phyloP scores from a whole-genome alignment of 2,888 invertebrate genomes.

The Ecliptopera silaceata region DNA sequence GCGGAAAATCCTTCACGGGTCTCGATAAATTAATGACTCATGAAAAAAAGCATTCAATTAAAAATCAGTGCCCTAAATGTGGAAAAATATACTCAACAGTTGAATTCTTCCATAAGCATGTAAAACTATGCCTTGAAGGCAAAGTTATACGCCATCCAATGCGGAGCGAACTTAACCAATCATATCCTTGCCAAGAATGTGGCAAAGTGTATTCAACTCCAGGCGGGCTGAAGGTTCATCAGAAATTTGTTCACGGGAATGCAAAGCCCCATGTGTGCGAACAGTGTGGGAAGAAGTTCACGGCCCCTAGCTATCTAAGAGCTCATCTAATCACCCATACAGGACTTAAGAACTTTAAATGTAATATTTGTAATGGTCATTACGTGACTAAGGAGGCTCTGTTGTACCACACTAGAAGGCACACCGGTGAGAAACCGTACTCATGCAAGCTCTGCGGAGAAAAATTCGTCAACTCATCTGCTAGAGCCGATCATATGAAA shows the following conservation, averaged over 20 bases:
- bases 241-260: slow-evolving; percentile 39
- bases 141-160: slow-evolving; percentile 66
- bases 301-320: slow-evolving; percentile 39
- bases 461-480: slow-evolving; percentile 72
- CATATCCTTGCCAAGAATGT: slow-evolving; percentile 56
- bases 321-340: slow-evolving; percentile 59
- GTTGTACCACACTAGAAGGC: slow-evolving; percentile 69
- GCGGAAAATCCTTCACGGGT: slow-evolving; percentile 63
- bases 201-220: slow-evolving; percentile 51
- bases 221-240: slow-evolving; percentile 69
- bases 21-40: slow-evolving; percentile 59
- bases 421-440: slow-evolving; percentile 75
- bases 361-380: slow-evolving; percentile 60
- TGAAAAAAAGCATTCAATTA: slow-evolving; percentile 63
- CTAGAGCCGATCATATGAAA: slow-evolving; percentile 73
- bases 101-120: slow-evolving; percentile 66
- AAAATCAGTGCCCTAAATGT: slow-evolving; percentile 68
- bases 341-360: slow-evolving; percentile 69
- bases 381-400: slow-evolving; percentile 75
- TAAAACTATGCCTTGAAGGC: slow-evolving; percentile 61
- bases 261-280: slow-evolving; percentile 59
- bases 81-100: slow-evolving; percentile 65
- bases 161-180: slow-evolving; percentile 45
- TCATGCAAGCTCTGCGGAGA: slow-evolving; percentile 65
- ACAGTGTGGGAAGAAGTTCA: slow-evolving; percentile 23